Conservation (phyloP, 2,797 vertebrate species). For the Petrocephalus schoutedeni region DNA sequence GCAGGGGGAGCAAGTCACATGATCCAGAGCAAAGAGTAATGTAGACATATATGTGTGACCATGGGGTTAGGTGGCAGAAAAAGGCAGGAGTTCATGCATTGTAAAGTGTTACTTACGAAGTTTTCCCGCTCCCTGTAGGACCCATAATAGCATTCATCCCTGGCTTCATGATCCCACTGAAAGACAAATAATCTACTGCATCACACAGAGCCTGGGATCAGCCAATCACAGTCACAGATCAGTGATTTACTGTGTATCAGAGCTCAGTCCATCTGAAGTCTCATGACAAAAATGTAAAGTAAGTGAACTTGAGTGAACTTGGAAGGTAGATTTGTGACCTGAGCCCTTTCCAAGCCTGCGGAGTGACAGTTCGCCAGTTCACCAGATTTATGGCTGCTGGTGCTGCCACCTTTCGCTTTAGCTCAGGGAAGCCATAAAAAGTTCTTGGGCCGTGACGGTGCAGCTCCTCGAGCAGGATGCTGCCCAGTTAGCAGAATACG, state of each 20-base stretch:
- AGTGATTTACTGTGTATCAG: neutral
- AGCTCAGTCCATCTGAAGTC: neutral
- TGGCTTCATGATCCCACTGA: conserved; percentile 69
- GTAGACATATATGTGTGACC: neutral
- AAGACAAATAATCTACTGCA: conserved; percentile 26
- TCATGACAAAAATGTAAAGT: neutral
- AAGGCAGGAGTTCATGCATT: neutral
- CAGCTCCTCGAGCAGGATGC: neutral
- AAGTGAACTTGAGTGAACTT: neutral
- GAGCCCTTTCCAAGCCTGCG: too few relatives aligned
- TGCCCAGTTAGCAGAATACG: neutral
- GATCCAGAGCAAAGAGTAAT: neutral
- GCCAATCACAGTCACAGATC: conserved; percentile 6
- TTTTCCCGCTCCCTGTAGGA: conserved; percentile 72
- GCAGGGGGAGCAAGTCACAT: neutral
- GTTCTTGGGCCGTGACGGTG: neutral
- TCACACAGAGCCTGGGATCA: neutral
- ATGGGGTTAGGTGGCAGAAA: neutral
- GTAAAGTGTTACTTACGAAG: conserved; percentile 62
- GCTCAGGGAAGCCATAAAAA: neutral
- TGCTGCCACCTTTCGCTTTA: neutral
- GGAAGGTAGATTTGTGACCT: neutral
- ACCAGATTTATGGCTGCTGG: too few relatives aligned
- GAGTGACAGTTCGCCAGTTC: too few relatives aligned
- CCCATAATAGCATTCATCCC: conserved; percentile 75